Conservation (phyloP, 2,113 vertebrate genomes). For the Mesoclemmys tuberculata region DNA sequence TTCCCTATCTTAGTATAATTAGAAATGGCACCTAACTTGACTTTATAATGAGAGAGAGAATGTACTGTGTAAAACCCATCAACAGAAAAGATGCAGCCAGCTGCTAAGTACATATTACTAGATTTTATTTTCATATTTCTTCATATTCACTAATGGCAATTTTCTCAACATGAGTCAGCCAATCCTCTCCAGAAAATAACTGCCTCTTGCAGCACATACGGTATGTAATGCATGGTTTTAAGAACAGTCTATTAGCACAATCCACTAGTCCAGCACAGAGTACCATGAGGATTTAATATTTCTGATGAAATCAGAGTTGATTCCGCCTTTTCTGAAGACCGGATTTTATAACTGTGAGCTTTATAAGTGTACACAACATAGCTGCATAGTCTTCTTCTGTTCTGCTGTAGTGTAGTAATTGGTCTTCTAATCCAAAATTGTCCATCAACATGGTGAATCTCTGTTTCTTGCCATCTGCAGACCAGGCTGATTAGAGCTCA, state of each 20-base stretch:
- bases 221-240: constrained; percentile 15
- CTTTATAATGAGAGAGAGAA: neutral
- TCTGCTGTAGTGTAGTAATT: constrained; percentile 82
- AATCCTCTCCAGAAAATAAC: constrained; percentile 20
- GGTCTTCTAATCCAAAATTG: constrained; percentile 83
- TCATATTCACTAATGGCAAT: neutral
- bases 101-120: neutral
- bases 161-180: neutral
- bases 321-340: constrained; percentile 18
- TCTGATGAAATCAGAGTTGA: constrained; percentile 30
- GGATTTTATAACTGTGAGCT: neutral
- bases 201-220: neutral
- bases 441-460: constrained; percentile 82
- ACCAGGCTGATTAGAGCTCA: constrained; percentile 77
- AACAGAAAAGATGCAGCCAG: neutral
- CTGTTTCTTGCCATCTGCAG: constrained; percentile 71
- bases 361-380: constrained; percentile 4
- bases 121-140: constrained; percentile 32
- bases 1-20: neutral
- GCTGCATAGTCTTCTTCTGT: constrained; percentile 79
- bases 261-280: constrained; percentile 34
- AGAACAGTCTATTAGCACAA: constrained; percentile 32
- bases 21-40: neutral
- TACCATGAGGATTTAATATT: constrained; percentile 30
- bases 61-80: neutral